These are phyloP conservation scores for Andinoacara biseriatus DNA, from an alignment of 2,113 vertebrate genomes.

Conservation along the genomic window DNA sequence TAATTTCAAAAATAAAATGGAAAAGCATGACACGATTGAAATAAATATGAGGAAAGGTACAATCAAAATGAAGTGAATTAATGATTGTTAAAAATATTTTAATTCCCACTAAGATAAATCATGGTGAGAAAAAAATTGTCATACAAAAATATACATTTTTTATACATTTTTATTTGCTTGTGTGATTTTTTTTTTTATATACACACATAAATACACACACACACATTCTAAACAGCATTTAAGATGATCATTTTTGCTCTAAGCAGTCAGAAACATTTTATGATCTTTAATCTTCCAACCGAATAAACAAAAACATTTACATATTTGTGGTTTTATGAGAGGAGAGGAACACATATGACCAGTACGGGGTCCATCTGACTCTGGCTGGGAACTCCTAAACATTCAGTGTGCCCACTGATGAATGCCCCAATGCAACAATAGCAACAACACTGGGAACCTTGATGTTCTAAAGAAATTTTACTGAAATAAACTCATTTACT, in stretches of 20 bases:
- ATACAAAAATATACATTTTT: background rate
- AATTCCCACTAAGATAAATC: background rate
- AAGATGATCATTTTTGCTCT: background rate
- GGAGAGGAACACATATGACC: background rate
- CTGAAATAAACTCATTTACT: too few species aligned
- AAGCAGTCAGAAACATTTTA: background rate
- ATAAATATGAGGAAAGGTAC: background rate
- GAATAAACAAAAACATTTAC: background rate
- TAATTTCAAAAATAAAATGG: background rate
- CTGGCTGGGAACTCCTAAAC: background rate
- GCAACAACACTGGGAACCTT: background rate
- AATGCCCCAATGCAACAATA: too few species aligned
- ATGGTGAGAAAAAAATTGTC: background rate
- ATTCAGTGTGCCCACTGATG: background rate
- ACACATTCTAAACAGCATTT: background rate
- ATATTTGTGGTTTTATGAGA: background rate
- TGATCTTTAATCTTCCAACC: background rate
- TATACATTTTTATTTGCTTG: too few species aligned
- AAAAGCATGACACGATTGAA: background rate
- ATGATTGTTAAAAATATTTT: background rate
- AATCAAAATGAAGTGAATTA: background rate
- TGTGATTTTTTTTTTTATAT: too few species aligned
- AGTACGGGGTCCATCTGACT: background rate
- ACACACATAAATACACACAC: background rate
- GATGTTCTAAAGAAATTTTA: background rate